Conservation (phyloP, 1,140 invertebrate species). For the Berghia stephanieae region DNA sequence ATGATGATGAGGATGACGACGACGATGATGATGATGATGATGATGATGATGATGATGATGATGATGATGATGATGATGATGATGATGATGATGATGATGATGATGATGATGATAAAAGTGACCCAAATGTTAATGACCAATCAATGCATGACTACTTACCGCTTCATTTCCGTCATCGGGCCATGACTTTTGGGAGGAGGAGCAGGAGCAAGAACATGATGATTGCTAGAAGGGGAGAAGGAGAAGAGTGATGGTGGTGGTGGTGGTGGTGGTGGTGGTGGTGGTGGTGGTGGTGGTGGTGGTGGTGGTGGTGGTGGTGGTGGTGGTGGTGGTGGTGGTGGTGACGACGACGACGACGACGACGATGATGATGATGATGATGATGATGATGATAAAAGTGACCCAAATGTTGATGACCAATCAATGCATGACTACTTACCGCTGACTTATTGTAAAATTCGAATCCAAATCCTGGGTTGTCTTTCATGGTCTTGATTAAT, state of each 20-base stretch:
- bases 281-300: neutral
- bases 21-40: slow-evolving; percentile 28
- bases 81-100: slow-evolving; percentile 15
- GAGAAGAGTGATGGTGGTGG: neutral
- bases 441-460: too few relatives aligned
- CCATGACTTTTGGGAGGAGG: too few relatives aligned
- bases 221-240: neutral
- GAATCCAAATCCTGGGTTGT: too few relatives aligned
- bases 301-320: neutral
- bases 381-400: slow-evolving; percentile 27
- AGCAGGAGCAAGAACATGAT: neutral
- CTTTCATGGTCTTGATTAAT: too few relatives aligned
- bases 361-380: slow-evolving; percentile 8
- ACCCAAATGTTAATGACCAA: too few relatives aligned
- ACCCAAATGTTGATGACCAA: too few relatives aligned
- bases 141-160: too few relatives aligned
- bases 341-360: slow-evolving; percentile 38
- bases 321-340: slow-evolving; percentile 35
- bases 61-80: slow-evolving; percentile 25
- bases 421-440: too few relatives aligned
- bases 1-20: too few relatives aligned
- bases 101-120: too few relatives aligned
- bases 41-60: slow-evolving; percentile 28
- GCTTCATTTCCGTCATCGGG: too few relatives aligned
- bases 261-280: neutral